These are phyloP conservation scores for Entomyzon cyanotis DNA, from an alignment of 2,113 vertebrate genomes.

Conservation along the genomic window DNA sequence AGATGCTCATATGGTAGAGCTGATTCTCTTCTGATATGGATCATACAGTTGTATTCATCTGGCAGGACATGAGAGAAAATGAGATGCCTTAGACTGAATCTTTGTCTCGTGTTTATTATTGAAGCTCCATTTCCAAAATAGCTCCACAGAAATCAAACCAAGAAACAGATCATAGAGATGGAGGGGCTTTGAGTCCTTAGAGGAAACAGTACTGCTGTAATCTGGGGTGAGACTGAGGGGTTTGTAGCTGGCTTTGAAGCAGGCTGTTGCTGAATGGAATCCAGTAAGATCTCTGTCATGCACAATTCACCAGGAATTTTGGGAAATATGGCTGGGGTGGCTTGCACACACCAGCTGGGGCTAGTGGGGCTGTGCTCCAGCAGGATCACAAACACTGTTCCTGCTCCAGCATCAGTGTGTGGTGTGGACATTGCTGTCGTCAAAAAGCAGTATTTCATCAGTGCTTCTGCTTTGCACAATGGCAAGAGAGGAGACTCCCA, in stretches of 20 bases:
- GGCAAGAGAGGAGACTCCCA: neutral
- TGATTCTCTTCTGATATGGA: neutral
- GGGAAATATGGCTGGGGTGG: neutral
- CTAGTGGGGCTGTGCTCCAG: rapidly evolving
- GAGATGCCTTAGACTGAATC: neutral
- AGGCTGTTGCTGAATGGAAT: neutral
- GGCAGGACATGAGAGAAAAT: neutral
- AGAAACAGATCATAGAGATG: neutral
- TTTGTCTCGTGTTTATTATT: neutral
- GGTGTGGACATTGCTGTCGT: rapidly evolving
- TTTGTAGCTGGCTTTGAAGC: neutral
- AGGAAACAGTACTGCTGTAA: neutral
- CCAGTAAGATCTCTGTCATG: neutral
- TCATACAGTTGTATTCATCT: neutral
- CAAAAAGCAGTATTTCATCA: neutral
- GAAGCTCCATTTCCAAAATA: neutral
- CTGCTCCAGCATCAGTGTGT: neutral
- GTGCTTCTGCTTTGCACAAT: neutral
- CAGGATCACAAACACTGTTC: no score
- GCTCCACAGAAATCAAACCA: neutral
- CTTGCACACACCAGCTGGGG: rapidly evolving
- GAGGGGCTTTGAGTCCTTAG: neutral
- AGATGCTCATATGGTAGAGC: neutral
- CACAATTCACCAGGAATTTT: neutral
- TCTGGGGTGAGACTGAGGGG: neutral